Conservation (phyloP, 2,113 vertebrate genomes). For the Zapornia atra region DNA sequence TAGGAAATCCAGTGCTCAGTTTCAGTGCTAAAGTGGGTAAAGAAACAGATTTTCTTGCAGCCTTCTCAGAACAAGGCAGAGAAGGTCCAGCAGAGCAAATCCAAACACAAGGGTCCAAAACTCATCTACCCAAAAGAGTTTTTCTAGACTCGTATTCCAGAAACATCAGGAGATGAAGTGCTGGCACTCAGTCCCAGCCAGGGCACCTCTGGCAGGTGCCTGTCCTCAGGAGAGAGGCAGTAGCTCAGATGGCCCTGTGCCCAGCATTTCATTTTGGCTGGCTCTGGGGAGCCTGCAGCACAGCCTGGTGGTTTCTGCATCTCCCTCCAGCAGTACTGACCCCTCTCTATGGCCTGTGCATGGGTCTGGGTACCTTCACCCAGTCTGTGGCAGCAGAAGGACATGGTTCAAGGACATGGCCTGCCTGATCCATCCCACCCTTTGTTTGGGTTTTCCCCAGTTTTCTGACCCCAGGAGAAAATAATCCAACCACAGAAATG, state of each 20-base stretch:
- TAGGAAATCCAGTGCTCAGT: background rate
- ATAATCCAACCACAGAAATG: background rate
- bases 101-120: background rate
- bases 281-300: background rate
- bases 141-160: background rate
- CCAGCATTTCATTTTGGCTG: background rate
- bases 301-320: background rate
- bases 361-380: background rate
- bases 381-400: background rate
- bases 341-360: rapidly evolving
- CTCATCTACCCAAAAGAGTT: background rate
- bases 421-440: background rate
- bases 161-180: background rate
- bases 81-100: background rate
- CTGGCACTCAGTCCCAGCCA: background rate
- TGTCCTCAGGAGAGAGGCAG: background rate
- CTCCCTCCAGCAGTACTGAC: background rate
- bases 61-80: background rate
- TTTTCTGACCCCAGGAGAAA: background rate
- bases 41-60: background rate
- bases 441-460: background rate
- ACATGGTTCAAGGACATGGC: background rate
- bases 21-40: background rate
- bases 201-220: background rate
- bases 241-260: background rate